A percentile compares a stretch with the other conserved stretches of the same genome.
phyloP scores from a whole-genome alignment of 2,797 vertebrate genomes.

The Halcyon smyrnensis region DNA sequence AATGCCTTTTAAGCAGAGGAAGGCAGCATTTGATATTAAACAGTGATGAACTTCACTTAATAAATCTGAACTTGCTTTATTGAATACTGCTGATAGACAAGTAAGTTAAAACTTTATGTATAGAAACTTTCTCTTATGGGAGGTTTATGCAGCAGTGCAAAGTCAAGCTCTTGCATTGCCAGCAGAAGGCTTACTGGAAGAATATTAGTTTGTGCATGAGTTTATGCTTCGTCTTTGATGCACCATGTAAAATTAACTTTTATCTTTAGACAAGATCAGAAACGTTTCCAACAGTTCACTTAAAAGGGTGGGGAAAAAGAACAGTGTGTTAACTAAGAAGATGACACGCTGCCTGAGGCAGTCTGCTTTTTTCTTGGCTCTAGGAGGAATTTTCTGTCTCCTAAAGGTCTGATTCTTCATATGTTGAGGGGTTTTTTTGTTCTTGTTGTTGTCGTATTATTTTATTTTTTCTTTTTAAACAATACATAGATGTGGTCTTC shows the following conservation, averaged over 20 bases:
- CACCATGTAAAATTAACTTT: slow-evolving; percentile 58
- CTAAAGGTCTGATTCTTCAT: slow-evolving; percentile 37
- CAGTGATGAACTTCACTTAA: not conserved
- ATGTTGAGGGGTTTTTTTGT: not conserved
- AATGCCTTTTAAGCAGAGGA: not conserved
- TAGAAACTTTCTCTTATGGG: not conserved
- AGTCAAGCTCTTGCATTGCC: not conserved
- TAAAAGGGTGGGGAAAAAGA: slow-evolving; percentile 53
- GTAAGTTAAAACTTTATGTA: not conserved
- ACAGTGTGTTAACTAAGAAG: slow-evolving; percentile 60
- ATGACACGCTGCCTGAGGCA: slow-evolving; percentile 59
- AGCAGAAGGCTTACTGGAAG: not conserved
- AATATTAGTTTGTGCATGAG: slow-evolving; percentile 24
- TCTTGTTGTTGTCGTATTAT: not conserved
- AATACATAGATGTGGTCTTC: not conserved
- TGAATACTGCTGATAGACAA: slow-evolving; percentile 11
- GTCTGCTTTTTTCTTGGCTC: slow-evolving; percentile 52
- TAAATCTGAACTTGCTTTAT: not conserved
- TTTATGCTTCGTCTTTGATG: slow-evolving; percentile 12
- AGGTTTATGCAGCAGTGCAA: not conserved
- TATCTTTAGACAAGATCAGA: slow-evolving; percentile 69
- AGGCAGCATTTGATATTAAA: not conserved
- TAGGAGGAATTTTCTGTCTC: slow-evolving; percentile 47
- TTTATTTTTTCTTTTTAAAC: not conserved
- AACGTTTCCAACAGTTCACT: slow-evolving; percentile 52